phyloP scores from a whole-genome alignment of 2,797 vertebrate genomes.

The Aphelocoma californica region DNA sequence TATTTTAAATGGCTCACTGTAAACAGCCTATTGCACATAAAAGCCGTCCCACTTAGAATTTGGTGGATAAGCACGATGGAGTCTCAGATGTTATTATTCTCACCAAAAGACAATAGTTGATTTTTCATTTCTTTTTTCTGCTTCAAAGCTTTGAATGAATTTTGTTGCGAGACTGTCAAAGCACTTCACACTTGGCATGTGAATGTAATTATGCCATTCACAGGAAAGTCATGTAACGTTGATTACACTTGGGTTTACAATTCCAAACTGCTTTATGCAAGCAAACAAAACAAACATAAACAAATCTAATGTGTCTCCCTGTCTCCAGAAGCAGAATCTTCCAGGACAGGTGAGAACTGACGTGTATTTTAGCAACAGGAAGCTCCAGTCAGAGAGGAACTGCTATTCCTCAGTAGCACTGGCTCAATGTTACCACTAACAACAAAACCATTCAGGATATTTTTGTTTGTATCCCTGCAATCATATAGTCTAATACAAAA shows the following conservation, averaged over 20 bases:
- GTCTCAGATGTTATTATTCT: neutral
- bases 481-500: neutral
- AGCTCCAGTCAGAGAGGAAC: conserved; percentile 34
- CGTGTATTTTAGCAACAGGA: neutral
- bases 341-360: conserved; percentile 6
- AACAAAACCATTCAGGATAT: neutral
- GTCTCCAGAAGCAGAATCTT: conserved; percentile 25
- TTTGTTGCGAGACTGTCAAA: neutral
- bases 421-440: neutral
- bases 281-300: conserved; percentile 64
- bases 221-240: conserved; percentile 42
- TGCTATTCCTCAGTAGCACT: neutral
- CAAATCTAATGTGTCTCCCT: neutral
- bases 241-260: conserved; percentile 54
- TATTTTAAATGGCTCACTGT: conserved; percentile 11
- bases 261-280: conserved; percentile 52
- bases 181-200: conserved; percentile 55
- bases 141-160: conserved; percentile 41
- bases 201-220: conserved; percentile 61
- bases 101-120: neutral
- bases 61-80: neutral
- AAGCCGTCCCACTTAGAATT: neutral
- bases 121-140: conserved; percentile 23
- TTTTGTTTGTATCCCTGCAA: neutral
- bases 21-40: conserved; percentile 24